Conservation (phyloP, 2,888 invertebrate genomes). For the Linnaemya tessellans region DNA sequence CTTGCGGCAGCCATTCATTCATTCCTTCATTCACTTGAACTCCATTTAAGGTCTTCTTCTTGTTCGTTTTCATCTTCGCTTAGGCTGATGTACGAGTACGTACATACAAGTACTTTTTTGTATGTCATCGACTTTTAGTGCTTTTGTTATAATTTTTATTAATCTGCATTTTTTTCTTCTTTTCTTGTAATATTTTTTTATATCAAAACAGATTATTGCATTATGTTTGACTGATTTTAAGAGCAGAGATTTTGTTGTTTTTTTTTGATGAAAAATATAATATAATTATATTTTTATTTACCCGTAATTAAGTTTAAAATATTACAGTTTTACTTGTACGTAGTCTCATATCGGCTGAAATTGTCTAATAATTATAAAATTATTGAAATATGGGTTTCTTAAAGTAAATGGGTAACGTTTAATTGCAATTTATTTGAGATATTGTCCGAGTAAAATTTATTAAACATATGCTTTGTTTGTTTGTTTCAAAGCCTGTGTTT, state of each 20-base stretch:
- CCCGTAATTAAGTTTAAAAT: constrained; percentile 53
- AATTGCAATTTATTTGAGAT: too few species aligned
- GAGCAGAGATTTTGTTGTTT: background rate
- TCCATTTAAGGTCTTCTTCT: constrained; percentile 30
- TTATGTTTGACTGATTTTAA: constrained; percentile 4
- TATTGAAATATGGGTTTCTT: too few species aligned
- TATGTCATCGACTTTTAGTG: constrained; percentile 60
- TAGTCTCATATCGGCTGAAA: too few species aligned
- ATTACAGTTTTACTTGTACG: constrained; percentile 20
- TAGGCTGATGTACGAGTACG: background rate
- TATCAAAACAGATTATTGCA: background rate
- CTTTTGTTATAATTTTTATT: constrained; percentile 37
- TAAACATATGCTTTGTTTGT: too few species aligned
- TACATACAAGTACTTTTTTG: constrained; percentile 26
- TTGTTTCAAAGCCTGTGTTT: too few species aligned
- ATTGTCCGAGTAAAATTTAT: too few species aligned
- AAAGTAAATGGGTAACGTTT: too few species aligned
- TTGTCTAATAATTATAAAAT: too few species aligned
- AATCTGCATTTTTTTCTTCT: background rate
- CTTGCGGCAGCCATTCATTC: background rate
- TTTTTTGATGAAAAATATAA: background rate
- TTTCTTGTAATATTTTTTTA: background rate
- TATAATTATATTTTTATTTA: constrained; percentile 2
- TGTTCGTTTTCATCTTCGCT: constrained; percentile 12
- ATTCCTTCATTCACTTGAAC: constrained; percentile 20